phyloP scores from a whole-genome alignment of 2,797 vertebrate species.

The Phataginus tetradactyla region DNA sequence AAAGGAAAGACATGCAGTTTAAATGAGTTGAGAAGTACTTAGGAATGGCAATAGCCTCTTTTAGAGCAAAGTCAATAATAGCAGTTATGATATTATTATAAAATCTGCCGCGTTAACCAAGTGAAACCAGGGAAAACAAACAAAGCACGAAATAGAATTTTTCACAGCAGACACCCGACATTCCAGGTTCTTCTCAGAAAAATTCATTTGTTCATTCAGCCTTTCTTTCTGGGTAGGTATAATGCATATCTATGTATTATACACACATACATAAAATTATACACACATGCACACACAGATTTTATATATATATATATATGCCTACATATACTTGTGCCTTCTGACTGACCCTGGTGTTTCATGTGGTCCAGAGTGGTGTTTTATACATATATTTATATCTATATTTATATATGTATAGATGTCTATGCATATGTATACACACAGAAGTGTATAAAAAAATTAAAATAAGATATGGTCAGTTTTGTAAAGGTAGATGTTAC shows the following conservation, averaged over 20 bases:
- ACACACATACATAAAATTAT: neutral
- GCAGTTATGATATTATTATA: neutral
- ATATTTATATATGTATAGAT: neutral
- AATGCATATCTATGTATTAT: neutral
- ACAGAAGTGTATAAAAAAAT: neutral
- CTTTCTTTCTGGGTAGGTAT: neutral
- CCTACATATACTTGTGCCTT: neutral
- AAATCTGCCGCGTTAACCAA: slow-evolving; percentile 34
- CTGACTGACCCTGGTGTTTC: too few species aligned
- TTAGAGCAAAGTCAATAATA: slow-evolving; percentile 32
- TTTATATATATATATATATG: neutral
- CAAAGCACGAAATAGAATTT: neutral
- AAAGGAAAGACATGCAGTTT: neutral
- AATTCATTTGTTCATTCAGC: neutral
- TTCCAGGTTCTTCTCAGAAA: neutral
- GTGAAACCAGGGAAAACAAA: slow-evolving; percentile 26
- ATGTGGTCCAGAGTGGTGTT: too few species aligned
- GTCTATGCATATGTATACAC: neutral
- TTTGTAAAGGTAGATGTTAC: neutral
- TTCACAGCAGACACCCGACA: neutral
- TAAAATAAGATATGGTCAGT: neutral
- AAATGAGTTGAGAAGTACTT: slow-evolving; percentile 24
- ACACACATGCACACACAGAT: neutral
- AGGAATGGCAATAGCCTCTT: neutral
- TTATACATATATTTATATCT: neutral